phyloP scores from a whole-genome alignment of 2,113 vertebrate species.

The Macquaria australasica region DNA sequence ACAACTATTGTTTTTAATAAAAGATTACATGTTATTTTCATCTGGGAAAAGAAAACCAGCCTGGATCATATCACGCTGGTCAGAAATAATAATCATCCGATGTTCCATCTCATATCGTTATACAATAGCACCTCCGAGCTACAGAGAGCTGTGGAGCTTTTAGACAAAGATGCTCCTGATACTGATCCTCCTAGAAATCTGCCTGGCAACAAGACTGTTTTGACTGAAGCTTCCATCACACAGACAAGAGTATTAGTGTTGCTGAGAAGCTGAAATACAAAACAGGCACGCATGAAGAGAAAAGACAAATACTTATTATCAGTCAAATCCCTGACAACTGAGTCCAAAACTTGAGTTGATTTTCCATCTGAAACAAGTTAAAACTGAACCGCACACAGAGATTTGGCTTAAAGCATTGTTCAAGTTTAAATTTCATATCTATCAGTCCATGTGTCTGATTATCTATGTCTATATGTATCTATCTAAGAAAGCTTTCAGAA shows the following conservation, averaged over 20 bases:
- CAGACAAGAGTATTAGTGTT: not conserved
- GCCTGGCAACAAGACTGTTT: slow-evolving; percentile 36
- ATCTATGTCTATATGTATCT: not conserved
- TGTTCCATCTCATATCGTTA: not conserved
- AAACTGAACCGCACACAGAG: not conserved
- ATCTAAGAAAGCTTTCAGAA: not conserved
- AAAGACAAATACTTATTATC: not conserved
- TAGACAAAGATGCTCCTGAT: slow-evolving; percentile 33
- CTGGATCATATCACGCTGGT: not conserved
- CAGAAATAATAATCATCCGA: slow-evolving; percentile 9
- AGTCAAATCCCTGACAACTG: not conserved
- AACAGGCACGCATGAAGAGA: not conserved
- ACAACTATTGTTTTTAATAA: not conserved
- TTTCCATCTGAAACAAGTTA: not conserved
- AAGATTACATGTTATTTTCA: not conserved
- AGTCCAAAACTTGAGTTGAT: not conserved
- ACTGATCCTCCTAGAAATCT: not conserved
- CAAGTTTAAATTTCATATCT: not conserved
- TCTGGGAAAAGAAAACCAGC: not conserved
- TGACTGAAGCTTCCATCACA: slow-evolving; percentile 37
- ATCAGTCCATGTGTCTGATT: not conserved
- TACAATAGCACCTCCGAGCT: slow-evolving; percentile 6
- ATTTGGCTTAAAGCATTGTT: not conserved
- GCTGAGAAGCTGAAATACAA: not conserved
- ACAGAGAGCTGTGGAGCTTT: not conserved